Conservation (phyloP, 1,140 invertebrate genomes). For the Tribolium castaneum region DNA sequence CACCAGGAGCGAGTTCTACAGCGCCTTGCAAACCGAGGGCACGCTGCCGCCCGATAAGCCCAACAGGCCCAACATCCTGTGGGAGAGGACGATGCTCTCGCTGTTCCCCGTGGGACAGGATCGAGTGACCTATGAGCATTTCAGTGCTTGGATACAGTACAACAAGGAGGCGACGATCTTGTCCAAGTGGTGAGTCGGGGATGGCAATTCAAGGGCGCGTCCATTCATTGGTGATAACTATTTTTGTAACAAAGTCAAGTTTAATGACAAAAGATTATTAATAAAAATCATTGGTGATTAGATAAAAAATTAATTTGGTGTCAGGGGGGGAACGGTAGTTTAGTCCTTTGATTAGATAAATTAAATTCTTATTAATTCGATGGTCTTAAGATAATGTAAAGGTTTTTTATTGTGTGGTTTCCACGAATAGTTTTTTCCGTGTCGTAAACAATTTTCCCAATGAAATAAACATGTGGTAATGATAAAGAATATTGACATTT, state of each 20-base stretch:
- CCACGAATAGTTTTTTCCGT: background rate
- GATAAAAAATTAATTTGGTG: background rate
- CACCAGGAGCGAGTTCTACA: slow-evolving; percentile 79
- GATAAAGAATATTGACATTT: too few species aligned
- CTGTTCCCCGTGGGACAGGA: slow-evolving; percentile 69
- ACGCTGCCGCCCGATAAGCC: slow-evolving; percentile 53
- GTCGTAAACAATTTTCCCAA: background rate
- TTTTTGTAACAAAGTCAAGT: background rate
- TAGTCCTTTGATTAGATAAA: background rate
- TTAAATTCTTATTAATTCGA: background rate
- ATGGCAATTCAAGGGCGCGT: too few species aligned
- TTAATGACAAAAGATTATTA: background rate
- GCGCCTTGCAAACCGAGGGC: slow-evolving; percentile 72
- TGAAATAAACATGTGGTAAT: too few species aligned
- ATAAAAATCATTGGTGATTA: background rate
- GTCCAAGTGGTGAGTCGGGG: slow-evolving; percentile 74
- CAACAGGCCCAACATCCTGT: slow-evolving; percentile 55
- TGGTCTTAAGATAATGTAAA: background rate
- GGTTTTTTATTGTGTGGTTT: background rate
- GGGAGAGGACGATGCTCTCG: slow-evolving; percentile 65
- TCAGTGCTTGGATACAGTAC: slow-evolving; percentile 76
- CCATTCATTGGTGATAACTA: background rate
- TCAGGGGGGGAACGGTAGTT: background rate
- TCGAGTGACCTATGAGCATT: slow-evolving; percentile 77
- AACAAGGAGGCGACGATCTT: slow-evolving; percentile 82